Base-by-base conservation (phyloP, 2,888 invertebrate species). In the Tinea semifulvella region DNA sequence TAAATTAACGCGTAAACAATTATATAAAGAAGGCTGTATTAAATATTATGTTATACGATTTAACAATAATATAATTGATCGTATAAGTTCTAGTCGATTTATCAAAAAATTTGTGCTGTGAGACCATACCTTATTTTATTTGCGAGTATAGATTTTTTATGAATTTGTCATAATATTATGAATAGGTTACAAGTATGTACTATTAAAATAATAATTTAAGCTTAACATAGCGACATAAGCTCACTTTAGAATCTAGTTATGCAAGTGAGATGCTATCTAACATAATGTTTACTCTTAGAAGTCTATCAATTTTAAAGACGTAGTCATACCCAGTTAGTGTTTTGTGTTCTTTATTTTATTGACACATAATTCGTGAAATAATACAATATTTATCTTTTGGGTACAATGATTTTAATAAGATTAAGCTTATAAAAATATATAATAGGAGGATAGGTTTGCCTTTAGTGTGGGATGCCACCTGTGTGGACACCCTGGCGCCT, bases 11-110 rank as follows among this genome's bases (percentile, higher is more conserved):
- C 2, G 16, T n/a, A 14, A 17, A 38, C 13, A 38, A 38, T 3
- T 38, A 38, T 38, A 38, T 19, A 19, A 38, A 31, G n/a, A 38
- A 38, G 38, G 38, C 38, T 38, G 38, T 38, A 17, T 38, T 38
- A 4, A 38, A n/a, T 38, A 38, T 17, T 36, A 14, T 35, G 2
- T 4, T 35, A 13, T 14, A 38, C 11, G n/a, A 17, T 18, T 38
- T 3, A 6, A 7, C 6, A 25, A 25, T 38, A 38, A n/a, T 38
- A 14, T 38, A 17, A 38, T 38, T 38, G 14, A 14, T 11, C 31
- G 31, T 11, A 22, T 22, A 22, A 8, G 22, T 22, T 7, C 11
- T 31, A 11, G 6, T 31, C 6, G 11, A 31, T 31, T 7, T 22
- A 22, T 22, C 8, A 22, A 22, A 22, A 27, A 22, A 6, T 40